Conservation (phyloP, 2,888 invertebrate species). For the Trachelus stipa region DNA sequence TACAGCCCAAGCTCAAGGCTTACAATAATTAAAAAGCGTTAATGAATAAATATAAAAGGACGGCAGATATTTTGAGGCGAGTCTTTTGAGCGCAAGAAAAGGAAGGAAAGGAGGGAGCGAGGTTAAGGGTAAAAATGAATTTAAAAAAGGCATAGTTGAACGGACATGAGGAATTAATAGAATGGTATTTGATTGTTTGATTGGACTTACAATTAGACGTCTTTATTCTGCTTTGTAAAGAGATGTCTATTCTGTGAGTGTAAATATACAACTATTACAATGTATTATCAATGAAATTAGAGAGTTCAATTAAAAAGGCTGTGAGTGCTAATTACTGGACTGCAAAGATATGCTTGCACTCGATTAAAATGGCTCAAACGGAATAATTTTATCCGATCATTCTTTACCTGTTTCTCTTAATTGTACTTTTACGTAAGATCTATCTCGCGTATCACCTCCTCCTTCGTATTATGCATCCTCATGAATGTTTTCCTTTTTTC, state of each 20-base stretch:
- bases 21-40: constrained; percentile 54
- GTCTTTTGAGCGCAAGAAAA: constrained; percentile 17
- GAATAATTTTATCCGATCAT: background rate
- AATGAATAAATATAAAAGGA: constrained; percentile 26
- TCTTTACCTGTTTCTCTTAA: background rate
- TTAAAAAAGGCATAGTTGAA: background rate
- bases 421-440: background rate
- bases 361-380: background rate
- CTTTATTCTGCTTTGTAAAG: constrained; percentile 50
- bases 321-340: background rate
- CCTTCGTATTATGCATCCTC: background rate
- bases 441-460: background rate
- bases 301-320: constrained; percentile 52
- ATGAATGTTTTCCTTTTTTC: background rate
- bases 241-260: constrained; percentile 47
- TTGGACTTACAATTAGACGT: constrained; percentile 38
- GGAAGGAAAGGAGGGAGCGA: background rate
- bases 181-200: constrained; percentile 38
- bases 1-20: constrained; percentile 56
- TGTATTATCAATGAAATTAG: constrained; percentile 44
- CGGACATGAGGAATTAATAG: constrained; percentile 35
- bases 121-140: constrained; percentile 9
- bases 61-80: constrained; percentile 18
- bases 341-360: background rate
- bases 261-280: constrained; percentile 48